These are phyloP conservation scores for Electrona antarctica DNA, from an alignment of 2,113 vertebrate genomes.

Conservation along the genomic window DNA sequence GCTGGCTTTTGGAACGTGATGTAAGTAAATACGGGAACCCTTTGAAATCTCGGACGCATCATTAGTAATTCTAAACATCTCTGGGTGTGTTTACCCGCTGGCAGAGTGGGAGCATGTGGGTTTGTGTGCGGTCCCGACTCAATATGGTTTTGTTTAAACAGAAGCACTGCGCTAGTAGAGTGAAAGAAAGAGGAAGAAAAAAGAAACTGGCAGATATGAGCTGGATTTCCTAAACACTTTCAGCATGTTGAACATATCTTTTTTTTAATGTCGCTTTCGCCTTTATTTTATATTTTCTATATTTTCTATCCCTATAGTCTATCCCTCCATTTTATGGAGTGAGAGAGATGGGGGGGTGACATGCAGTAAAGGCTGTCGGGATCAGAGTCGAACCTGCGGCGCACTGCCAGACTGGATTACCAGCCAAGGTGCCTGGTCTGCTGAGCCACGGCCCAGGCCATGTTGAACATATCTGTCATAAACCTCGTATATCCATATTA, in stretches of 20 bases:
- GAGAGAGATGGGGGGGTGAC: neutral
- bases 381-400: no score
- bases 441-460: no score
- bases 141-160: slow-evolving; percentile 6
- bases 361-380: no score
- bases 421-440: no score
- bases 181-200: neutral
- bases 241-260: no score
- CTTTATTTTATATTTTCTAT: no score
- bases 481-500: no score
- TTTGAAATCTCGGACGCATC: slow-evolving; percentile 68
- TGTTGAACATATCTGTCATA: no score
- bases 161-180: neutral
- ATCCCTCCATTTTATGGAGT: neutral
- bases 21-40: slow-evolving; percentile 55
- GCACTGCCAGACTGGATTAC: no score
- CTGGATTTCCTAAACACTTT: neutral
- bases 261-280: no score
- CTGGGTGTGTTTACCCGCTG: slow-evolving; percentile 34
- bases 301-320: no score
- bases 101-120: neutral
- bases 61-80: slow-evolving; percentile 77
- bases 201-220: neutral
- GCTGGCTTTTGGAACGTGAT: slow-evolving; percentile 69
- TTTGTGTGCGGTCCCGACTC: neutral